These are phyloP conservation scores for Lanius collurio DNA, from an alignment of 2,113 vertebrate species.

Conservation along the genomic window DNA sequence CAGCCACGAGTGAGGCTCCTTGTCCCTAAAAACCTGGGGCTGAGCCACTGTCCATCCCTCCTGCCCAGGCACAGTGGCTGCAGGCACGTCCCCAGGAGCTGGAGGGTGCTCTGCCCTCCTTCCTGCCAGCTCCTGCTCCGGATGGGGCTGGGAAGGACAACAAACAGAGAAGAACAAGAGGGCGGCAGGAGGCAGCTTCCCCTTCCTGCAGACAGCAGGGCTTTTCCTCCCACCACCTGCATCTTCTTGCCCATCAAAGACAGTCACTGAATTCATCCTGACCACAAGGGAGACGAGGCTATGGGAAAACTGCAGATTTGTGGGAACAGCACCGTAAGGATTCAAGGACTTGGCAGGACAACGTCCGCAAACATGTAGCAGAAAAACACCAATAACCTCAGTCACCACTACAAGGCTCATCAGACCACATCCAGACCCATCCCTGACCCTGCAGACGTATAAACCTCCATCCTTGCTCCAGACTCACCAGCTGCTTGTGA, in stretches of 20 bases:
- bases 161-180: background rate
- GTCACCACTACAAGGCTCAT: background rate
- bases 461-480: background rate
- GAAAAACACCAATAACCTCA: background rate
- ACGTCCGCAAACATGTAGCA: background rate
- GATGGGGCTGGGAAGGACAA: background rate
- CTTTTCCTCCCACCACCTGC: constrained; percentile 3
- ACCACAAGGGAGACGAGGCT: background rate
- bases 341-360: background rate
- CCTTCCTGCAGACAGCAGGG: background rate
- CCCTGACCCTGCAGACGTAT: background rate
- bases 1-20: background rate
- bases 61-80: accelerated
- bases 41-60: background rate
- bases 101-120: background rate
- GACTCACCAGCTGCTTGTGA: background rate
- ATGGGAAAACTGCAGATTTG: background rate
- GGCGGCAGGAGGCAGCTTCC: background rate
- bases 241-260: background rate
- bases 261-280: background rate
- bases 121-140: accelerated
- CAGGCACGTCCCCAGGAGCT: background rate
- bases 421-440: background rate
- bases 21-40: background rate
- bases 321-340: background rate